A percentile compares a stretch with the other conserved stretches of the same genome.
phyloP scores from a whole-genome alignment of 2,797 vertebrate genomes.

The Falco biarmicus region DNA sequence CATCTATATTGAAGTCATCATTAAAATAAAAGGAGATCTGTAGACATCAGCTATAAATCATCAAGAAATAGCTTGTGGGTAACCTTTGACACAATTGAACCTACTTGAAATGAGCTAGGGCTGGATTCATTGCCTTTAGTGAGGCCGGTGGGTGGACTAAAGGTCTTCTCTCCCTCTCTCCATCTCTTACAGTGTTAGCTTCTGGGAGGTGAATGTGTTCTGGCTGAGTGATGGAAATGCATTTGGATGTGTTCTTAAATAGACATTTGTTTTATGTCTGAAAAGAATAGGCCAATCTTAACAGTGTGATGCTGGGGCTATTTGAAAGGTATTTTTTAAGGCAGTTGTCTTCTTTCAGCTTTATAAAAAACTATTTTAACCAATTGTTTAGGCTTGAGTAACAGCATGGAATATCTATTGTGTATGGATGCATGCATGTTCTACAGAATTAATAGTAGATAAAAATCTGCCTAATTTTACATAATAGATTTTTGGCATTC shows the following conservation, averaged over 20 bases:
- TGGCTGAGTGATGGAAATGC: slow-evolving; percentile 61
- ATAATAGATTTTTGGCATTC: slow-evolving; percentile 52
- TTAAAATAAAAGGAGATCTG: slow-evolving; percentile 72
- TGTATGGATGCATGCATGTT: not conserved
- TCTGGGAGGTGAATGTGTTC: slow-evolving; percentile 56
- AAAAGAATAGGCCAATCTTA: slow-evolving; percentile 56
- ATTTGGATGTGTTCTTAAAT: slow-evolving; percentile 64
- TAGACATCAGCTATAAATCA: slow-evolving; percentile 72
- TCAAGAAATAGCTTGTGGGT: slow-evolving; percentile 70
- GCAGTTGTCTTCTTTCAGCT: slow-evolving; percentile 48
- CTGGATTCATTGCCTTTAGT: slow-evolving; percentile 65
- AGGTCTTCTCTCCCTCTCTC: slow-evolving; percentile 28
- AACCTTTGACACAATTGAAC: slow-evolving; percentile 71
- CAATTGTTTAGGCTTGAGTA: slow-evolving; percentile 45
- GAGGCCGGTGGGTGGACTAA: slow-evolving; percentile 60
- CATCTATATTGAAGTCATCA: slow-evolving; percentile 62
- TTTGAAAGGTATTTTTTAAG: slow-evolving; percentile 60
- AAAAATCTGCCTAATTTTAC: slow-evolving; percentile 59
- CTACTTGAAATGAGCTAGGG: slow-evolving; percentile 63
- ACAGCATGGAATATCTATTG: slow-evolving; percentile 35
- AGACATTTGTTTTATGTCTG: slow-evolving; percentile 62
- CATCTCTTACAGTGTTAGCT: slow-evolving; percentile 32
- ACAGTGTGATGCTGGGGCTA: slow-evolving; percentile 10
- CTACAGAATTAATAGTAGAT: slow-evolving; percentile 40
- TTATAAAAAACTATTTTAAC: slow-evolving; percentile 56